A percentile compares a stretch with the other conserved stretches of the same genome.
phyloP scores from a whole-genome alignment of 2,113 vertebrate genomes.

The Salvelinus alpinus region DNA sequence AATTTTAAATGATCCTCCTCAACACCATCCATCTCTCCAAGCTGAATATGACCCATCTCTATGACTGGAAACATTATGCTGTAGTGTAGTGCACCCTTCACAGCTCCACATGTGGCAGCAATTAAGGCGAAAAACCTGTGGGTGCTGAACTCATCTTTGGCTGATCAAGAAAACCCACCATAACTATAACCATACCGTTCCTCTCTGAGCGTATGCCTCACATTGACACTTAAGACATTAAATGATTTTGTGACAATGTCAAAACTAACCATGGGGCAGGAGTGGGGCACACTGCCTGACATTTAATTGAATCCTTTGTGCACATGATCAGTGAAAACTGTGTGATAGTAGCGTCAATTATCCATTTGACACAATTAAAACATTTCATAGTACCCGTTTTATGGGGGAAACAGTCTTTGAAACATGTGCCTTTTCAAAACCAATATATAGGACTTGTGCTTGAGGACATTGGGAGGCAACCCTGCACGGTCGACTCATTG shows the following conservation, averaged over 20 bases:
- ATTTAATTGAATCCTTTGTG: constrained; percentile 47
- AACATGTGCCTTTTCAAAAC: not conserved
- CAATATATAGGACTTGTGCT: not conserved
- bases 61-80: constrained; percentile 22
- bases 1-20: constrained; percentile 22
- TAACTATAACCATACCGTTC: constrained; percentile 7
- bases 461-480: not conserved
- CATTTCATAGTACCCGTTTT: constrained; percentile 35
- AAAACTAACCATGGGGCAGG: constrained; percentile 25
- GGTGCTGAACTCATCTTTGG: constrained; percentile 29
- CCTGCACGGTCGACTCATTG: too few relatives aligned
- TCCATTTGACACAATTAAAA: constrained; percentile 17
- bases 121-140: constrained; percentile 14
- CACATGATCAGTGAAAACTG: constrained; percentile 48
- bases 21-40: not conserved
- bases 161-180: constrained; percentile 3
- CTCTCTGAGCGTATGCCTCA: constrained; percentile 1
- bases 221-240: constrained; percentile 17
- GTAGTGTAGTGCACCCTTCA: constrained; percentile 34
- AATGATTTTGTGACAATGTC: constrained; percentile 19
- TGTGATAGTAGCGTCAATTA: not conserved
- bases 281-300: not conserved
- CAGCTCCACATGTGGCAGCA: constrained; percentile 23
- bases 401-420: not conserved
- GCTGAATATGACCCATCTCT: not conserved